Evolutionary conservation across 2,113 vertebrate species (phyloP).

Genomic region (Saccopteryx bilineata): DNA sequence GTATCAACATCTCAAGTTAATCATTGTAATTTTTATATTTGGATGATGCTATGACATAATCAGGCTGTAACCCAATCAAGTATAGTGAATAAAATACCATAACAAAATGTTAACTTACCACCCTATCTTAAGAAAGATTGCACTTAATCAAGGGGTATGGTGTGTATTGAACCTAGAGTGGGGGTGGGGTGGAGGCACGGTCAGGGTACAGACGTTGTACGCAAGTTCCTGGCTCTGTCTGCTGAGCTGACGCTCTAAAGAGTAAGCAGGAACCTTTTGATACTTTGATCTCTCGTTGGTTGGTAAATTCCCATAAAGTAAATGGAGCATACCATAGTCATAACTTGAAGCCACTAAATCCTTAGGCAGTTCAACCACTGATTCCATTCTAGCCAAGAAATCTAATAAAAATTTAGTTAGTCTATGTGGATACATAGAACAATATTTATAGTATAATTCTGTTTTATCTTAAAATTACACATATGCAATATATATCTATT

Average conservation of each 20-base stretch:
- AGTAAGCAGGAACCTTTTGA: not conserved
- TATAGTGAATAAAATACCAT: not conserved
- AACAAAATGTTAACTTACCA: conserved; percentile 2
- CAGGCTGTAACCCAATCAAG: not conserved
- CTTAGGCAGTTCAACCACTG: not conserved
- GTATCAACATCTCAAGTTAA: not conserved
- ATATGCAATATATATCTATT: not conserved
- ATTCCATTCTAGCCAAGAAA: not conserved
- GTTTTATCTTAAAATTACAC: not conserved
- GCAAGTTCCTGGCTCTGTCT: not conserved
- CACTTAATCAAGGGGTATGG: not conserved
- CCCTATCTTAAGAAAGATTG: not conserved
- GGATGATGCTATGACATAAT: conserved; percentile 12
- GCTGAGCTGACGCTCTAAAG: not conserved
- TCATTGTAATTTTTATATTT: conserved; percentile 37
- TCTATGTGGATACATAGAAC: not conserved
- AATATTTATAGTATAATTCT: not conserved
- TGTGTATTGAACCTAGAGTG: not conserved
- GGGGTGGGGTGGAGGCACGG: too few relatives aligned
- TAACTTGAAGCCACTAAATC: not conserved
- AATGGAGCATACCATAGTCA: not conserved
- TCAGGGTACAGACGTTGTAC: not conserved
- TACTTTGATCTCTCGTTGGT: not conserved
- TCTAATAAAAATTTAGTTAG: not conserved
- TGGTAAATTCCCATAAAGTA: conserved; percentile 25